Base-by-base conservation (phyloP, 2,888 invertebrate genomes). In the Holacanthella duospinosa region DNA sequence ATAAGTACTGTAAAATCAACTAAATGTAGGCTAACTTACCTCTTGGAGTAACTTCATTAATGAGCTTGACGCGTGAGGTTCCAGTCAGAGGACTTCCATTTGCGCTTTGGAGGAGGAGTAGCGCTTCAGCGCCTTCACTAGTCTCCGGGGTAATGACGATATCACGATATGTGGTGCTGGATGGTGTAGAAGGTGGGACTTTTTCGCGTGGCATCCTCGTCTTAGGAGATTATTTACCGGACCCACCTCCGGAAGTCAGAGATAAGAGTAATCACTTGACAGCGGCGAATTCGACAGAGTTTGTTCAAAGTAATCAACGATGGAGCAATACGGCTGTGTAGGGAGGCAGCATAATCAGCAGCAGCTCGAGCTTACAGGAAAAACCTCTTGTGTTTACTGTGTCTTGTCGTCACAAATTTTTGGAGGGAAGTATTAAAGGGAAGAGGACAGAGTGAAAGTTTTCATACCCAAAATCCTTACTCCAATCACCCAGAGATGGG, bases 41-140 rank as follows among this genome's bases (percentile, higher is more conserved):
- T 21, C 48, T 9, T n/a, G 48, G 48, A 21, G 48, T 48, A 21
- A 48, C 48, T 21, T 48, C 48, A 48, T 48, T 48, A 4, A 48
- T 48, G 21, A 48, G 48, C 48, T 48, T 48, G 21, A 48, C 48
- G 21, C 48, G 6, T 36, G 36, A 36, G 12, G 54, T 44, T 36
- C 60, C 60, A 28, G 60, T 55, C 28, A 60, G 60, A 3, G 63
- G 55, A 29, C 43, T 64, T 36, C 71, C 68, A 21, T 48, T 48
- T n/a, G 48, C 48, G 21, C 48, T 48, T 48, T 48, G 48, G 48
- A 71, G 66, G 26, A 71, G 60, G n/a, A 71, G 62, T 54, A 71
- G 64, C 36, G 71, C 71, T 56, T 69, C 71, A 29, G 65, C 64
- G 44, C 69, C 71, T 60, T 68, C 70, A 29, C 63, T 66, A 25